phyloP scores from a whole-genome alignment of 2,113 vertebrate genomes.

The Anser cygnoides region DNA sequence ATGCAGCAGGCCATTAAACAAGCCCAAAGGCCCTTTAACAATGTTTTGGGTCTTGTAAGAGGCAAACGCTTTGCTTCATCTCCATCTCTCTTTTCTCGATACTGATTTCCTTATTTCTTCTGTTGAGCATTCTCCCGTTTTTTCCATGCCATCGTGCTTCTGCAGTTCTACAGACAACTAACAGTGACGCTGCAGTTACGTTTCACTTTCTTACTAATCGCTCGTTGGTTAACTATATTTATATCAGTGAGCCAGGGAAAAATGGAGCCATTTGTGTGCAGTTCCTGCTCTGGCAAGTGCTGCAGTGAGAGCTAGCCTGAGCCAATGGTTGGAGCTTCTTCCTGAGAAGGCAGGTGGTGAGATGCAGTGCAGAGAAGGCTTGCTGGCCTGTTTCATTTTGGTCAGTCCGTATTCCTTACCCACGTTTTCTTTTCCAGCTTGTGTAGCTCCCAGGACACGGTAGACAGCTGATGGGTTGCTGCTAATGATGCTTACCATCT shows the following conservation, averaged over 20 bases:
- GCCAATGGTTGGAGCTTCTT: not conserved
- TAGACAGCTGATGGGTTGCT: not conserved
- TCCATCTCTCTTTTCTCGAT: constrained; percentile 56
- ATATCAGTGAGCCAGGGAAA: not conserved
- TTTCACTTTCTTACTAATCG: not conserved
- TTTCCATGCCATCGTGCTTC: not conserved
- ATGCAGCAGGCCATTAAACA: constrained; percentile 77
- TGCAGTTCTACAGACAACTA: not conserved
- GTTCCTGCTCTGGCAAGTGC: not conserved
- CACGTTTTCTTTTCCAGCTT: not conserved
- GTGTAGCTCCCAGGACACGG: not conserved
- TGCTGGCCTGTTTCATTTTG: fast-evolving
- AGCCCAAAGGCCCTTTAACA: constrained; percentile 75
- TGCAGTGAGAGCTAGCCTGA: not conserved
- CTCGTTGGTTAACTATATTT: fast-evolving
- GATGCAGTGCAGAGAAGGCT: not conserved
- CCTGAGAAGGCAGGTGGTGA: fast-evolving
- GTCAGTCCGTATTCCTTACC: fast-evolving
- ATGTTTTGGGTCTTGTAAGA: constrained; percentile 90
- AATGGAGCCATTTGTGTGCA: fast-evolving
- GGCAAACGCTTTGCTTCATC: constrained; percentile 82
- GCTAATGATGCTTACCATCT: not conserved
- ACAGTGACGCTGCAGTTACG: not conserved
- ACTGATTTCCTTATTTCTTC: not conserved
- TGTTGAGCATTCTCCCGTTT: not conserved